A percentile compares a stretch with the other conserved stretches of the same genome.
Evolutionary conservation across 2,888 invertebrate species (phyloP).

Genomic region (Macaria notata): DNA sequence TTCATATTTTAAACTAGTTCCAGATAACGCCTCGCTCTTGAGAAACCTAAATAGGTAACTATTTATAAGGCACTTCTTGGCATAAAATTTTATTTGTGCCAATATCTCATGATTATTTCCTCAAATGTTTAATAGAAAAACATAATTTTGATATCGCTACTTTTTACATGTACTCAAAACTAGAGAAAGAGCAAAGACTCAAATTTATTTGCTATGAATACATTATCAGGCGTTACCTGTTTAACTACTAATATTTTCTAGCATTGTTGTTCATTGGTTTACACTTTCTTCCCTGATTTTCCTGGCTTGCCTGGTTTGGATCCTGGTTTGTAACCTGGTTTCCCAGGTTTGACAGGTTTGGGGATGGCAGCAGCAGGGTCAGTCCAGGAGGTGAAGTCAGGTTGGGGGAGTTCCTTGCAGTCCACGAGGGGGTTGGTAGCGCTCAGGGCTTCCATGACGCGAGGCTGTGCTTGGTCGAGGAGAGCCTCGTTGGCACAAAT

Average conservation of each 20-base stretch:
- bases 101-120: too few species aligned
- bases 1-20: too few species aligned
- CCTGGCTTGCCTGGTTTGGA: slow-evolving; percentile 2
- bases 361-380: slow-evolving; percentile 39
- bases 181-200: too few species aligned
- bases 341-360: slow-evolving; percentile 2
- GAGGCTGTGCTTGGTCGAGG: slow-evolving; percentile 83
- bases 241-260: not conserved
- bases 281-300: slow-evolving; percentile 21
- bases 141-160: too few species aligned
- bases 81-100: too few species aligned
- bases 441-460: slow-evolving; percentile 86
- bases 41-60: too few species aligned
- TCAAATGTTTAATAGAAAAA: too few species aligned
- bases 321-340: slow-evolving; percentile 11
- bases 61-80: too few species aligned
- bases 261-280: not conserved
- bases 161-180: too few species aligned
- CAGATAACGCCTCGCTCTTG: too few species aligned
- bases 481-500: slow-evolving; percentile 90
- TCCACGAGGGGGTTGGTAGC: slow-evolving; percentile 83
- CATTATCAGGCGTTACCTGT: slow-evolving; percentile 9
- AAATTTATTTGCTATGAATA: not conserved
- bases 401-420: slow-evolving; percentile 84
- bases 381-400: slow-evolving; percentile 83